Conservation (phyloP, 1,140 invertebrate species). For the Polypedilum pembai region DNA sequence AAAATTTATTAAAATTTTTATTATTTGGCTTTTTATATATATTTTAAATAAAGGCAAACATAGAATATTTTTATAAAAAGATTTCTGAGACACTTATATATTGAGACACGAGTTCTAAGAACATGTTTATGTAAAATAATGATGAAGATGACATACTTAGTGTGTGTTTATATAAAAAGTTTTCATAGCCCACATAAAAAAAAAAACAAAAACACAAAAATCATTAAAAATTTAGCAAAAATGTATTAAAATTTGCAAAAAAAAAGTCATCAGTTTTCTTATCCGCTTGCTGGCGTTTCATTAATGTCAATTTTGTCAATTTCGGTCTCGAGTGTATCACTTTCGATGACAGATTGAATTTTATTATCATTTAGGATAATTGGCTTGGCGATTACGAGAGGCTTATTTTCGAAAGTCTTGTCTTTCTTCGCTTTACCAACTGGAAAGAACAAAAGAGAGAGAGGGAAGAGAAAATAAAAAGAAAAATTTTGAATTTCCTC, state of each 20-base stretch:
- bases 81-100: no score
- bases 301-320: neutral
- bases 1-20: no score
- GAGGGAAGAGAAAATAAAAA: neutral
- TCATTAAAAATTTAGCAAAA: neutral
- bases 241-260: neutral
- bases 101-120: no score
- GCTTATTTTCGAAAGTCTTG: constrained; percentile 2
- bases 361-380: constrained; percentile 24
- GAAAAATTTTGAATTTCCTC: neutral
- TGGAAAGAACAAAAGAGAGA: constrained; percentile 14
- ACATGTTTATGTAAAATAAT: no score
- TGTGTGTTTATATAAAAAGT: no score
- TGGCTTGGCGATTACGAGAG: constrained; percentile 25
- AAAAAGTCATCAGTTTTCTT: neutral
- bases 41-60: no score
- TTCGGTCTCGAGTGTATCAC: neutral
- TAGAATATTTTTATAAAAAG: no score
- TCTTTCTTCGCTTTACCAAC: constrained; percentile 24
- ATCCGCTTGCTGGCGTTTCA: constrained; percentile 21
- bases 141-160: no score
- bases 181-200: no score
- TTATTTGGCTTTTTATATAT: no score
- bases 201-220: no score
- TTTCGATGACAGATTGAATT: constrained; percentile 23